Base-by-base conservation (phyloP, 2,113 vertebrate species). In the Toxotes chatareus region DNA sequence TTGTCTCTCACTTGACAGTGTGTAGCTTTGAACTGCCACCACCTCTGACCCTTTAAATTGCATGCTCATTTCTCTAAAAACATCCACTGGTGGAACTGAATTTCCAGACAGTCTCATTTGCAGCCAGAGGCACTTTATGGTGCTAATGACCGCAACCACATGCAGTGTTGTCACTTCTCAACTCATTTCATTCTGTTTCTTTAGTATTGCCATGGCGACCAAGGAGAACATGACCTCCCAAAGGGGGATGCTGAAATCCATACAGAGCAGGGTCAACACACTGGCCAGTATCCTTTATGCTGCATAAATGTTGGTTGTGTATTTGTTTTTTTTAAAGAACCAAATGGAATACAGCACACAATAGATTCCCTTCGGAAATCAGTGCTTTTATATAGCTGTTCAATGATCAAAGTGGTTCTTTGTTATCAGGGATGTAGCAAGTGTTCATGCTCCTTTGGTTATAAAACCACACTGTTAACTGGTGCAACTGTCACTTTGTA, bases 211-310 rank as follows among this genome's bases (percentile, higher is more conserved):
- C 88, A 99, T 99, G 98, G 97, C 97, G 82, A 99, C 98, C 76
- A 99, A 99, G 96, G 98, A 99, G 96, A 99, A 99, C 94, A 97
- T 99, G 97, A 98, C 98, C 76, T 99, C 97, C 4, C 98, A 99
- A 85, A 95, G 98, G 86, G 97, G 98, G 74, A 79, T 98, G 86
- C 90, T 99, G 93, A 99, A 99, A 92, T 97, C 98, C 75, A 98
- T 99, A 95, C 98, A 99, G 80, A 97, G 97, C 95, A 96, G 95
- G 90, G 97, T 99, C 96, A 99, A 99, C 94, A 99, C 97, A 66
- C 95, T 99, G 95, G 98, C 98, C 90, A 99, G 97, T 99, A 99
- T 99, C 98, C 98, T 99, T 97, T 42, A 23, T 19, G 19, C 19
- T 73, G 23, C 31, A 5, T n/a, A 0, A 49, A 14, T 71, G 23